phyloP scores from a whole-genome alignment of 1,140 invertebrate genomes.

The Cherax quadricarinatus region DNA sequence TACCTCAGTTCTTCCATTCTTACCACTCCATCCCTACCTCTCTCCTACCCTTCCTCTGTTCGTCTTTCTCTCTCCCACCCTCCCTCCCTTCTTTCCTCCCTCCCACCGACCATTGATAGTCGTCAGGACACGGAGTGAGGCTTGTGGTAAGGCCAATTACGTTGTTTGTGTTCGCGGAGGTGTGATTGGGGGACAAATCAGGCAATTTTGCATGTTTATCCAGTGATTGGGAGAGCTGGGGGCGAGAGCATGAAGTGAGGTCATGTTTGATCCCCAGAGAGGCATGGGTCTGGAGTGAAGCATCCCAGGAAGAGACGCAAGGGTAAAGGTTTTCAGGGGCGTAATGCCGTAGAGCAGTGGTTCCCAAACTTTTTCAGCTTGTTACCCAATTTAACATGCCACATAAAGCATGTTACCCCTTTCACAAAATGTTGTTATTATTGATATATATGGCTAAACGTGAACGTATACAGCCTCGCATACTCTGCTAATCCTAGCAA shows the following conservation, averaged over 20 bases:
- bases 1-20: not conserved
- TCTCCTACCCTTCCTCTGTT: not conserved
- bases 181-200: not conserved
- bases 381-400: too few species aligned
- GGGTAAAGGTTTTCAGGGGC: too few species aligned
- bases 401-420: too few species aligned
- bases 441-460: too few species aligned
- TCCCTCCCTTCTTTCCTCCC: not conserved
- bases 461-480: too few species aligned
- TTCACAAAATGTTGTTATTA: too few species aligned
- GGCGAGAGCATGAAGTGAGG: not conserved
- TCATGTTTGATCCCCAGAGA: not conserved
- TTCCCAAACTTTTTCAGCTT: too few species aligned
- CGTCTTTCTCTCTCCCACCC: not conserved
- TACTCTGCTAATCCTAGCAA: too few species aligned
- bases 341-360: too few species aligned
- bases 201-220: not conserved
- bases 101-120: not conserved
- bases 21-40: not conserved
- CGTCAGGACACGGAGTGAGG: not conserved
- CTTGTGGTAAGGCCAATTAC: not conserved
- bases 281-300: too few species aligned
- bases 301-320: too few species aligned
- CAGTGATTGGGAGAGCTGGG: not conserved
- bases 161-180: not conserved